These are phyloP conservation scores for Brachypteracias leptosomus DNA, from an alignment of 2,113 vertebrate species.

Conservation along the genomic window DNA sequence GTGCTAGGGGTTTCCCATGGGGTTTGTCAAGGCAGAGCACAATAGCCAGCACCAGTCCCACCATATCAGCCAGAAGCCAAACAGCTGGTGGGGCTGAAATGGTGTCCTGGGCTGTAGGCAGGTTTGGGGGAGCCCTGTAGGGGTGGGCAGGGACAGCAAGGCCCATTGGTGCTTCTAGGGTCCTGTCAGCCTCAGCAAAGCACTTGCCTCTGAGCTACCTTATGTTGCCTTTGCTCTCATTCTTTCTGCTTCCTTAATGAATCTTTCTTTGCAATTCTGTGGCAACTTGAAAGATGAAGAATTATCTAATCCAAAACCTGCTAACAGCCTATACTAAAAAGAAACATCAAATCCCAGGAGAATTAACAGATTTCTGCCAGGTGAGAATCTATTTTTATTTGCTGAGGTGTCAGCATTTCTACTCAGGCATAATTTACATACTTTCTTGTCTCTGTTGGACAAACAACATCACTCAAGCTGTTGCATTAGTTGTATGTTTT, in stretches of 20 bases:
- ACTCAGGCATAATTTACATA: neutral
- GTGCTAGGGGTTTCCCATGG: fast-evolving
- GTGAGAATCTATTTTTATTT: neutral
- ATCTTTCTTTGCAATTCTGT: neutral
- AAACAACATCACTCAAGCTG: neutral
- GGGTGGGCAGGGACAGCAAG: neutral
- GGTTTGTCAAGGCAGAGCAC: neutral
- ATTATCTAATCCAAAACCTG: neutral
- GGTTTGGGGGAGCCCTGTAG: neutral
- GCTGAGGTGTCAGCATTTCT: neutral
- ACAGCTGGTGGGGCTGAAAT: neutral
- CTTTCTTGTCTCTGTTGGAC: neutral
- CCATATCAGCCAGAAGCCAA: neutral
- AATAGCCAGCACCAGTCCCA: neutral
- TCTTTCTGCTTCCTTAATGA: neutral
- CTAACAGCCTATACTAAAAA: neutral
- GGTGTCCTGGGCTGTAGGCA: neutral
- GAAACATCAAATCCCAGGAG: neutral
- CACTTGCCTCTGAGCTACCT: neutral
- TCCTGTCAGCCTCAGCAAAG: neutral
- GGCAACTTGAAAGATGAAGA: neutral
- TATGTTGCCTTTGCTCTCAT: neutral
- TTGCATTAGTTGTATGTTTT: neutral
- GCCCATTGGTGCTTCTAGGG: neutral
- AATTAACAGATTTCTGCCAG: neutral